Evolutionary conservation across 2,113 vertebrate species (phyloP).

Genomic region (Urocitellus parryii): DNA sequence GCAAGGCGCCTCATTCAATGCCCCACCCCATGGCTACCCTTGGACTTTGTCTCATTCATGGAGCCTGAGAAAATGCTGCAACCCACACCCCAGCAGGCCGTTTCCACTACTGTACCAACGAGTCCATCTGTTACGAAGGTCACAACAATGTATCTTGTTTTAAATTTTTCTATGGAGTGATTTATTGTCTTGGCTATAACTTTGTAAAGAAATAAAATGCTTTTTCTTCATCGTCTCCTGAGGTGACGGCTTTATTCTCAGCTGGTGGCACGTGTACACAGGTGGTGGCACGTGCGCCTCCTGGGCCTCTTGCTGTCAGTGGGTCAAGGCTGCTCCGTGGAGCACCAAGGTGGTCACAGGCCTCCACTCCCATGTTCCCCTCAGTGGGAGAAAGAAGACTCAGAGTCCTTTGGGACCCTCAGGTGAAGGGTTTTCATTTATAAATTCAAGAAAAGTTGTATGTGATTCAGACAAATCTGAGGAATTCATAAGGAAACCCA

Average conservation of each 20-base stretch:
- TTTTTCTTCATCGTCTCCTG: constrained; percentile 81
- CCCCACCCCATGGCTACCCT: not conserved
- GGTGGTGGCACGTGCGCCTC: too few relatives aligned
- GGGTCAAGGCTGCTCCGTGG: rapidly evolving
- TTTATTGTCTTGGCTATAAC: constrained; percentile 84
- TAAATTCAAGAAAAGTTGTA: not conserved
- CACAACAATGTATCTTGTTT: constrained; percentile 79
- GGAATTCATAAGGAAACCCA: not conserved
- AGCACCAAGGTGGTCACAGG: not conserved
- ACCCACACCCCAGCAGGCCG: constrained; percentile 71
- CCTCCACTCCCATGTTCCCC: not conserved
- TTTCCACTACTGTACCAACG: constrained; percentile 65
- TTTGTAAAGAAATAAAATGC: constrained; percentile 85
- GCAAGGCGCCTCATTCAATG: not conserved
- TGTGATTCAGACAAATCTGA: not conserved
- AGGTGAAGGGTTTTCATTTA: not conserved
- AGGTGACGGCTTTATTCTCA: constrained; percentile 73
- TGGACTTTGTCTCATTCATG: constrained; percentile 49
- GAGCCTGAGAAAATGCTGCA: constrained; percentile 80
- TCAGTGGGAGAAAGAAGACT: not conserved
- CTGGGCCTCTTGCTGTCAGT: not conserved
- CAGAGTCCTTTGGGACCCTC: not conserved
- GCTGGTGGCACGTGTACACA: not conserved
- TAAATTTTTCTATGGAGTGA: constrained; percentile 83
- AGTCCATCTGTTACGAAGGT: constrained; percentile 76